Evolutionary conservation across 2,888 invertebrate genomes (phyloP).

Genomic region (Mystacides longicornis): DNA sequence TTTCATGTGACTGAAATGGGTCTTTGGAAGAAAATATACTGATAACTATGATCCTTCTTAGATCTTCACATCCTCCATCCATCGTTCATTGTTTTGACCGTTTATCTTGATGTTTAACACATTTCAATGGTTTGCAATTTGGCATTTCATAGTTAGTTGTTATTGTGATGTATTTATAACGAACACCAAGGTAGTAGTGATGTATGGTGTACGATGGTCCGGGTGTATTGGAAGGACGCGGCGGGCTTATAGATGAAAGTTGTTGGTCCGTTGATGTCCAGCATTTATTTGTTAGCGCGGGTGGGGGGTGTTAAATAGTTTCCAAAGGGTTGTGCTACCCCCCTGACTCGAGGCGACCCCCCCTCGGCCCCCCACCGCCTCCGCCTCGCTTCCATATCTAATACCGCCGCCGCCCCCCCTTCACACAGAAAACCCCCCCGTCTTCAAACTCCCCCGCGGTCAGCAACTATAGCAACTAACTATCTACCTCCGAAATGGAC

Average conservation of each 20-base stretch:
- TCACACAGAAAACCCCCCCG: slow-evolving; percentile 18
- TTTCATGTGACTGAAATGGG: too few relatives aligned
- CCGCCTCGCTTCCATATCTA: slow-evolving; percentile 11
- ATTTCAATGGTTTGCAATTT: too few relatives aligned
- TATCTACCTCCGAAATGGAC: slow-evolving; percentile 13
- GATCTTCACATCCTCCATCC: too few relatives aligned
- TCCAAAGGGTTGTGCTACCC: slow-evolving; percentile 1
- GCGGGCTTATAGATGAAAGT: neutral
- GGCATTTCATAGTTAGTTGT: too few relatives aligned
- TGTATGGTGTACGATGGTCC: neutral
- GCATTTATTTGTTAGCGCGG: slow-evolving; percentile 1
- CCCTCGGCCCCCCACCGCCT: slow-evolving; percentile 20
- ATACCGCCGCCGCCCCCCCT: slow-evolving; percentile 19
- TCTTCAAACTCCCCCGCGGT: slow-evolving; percentile 22
- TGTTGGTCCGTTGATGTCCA: neutral
- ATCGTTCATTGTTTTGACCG: too few relatives aligned
- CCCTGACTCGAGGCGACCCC: slow-evolving; percentile 8
- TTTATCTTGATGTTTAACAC: too few relatives aligned
- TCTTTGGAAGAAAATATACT: too few relatives aligned
- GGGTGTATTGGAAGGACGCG: neutral
- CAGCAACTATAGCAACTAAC: slow-evolving; percentile 16
- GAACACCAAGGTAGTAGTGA: too few relatives aligned
- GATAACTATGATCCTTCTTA: too few relatives aligned
- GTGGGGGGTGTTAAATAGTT: slow-evolving; percentile 8
- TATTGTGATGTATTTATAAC: too few relatives aligned